Evolutionary conservation across 2,888 invertebrate species (phyloP).

Genomic region (Listrodromus nycthemerus): DNA sequence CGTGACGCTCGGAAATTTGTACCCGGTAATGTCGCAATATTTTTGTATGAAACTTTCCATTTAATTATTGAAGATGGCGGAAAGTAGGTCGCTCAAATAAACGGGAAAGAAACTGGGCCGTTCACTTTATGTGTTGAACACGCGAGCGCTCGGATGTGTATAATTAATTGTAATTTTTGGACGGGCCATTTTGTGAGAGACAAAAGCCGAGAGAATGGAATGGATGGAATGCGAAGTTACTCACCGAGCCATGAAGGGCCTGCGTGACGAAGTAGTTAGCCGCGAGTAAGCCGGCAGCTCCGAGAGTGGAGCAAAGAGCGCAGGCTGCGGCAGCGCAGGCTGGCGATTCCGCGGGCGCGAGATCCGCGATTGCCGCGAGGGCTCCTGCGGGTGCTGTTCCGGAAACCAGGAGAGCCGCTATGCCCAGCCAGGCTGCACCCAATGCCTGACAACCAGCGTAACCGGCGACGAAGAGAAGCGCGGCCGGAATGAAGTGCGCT

Average conservation of each 20-base stretch:
- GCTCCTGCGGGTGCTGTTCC: constrained; percentile 87
- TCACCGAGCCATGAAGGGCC: constrained; percentile 87
- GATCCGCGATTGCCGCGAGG: constrained; percentile 87
- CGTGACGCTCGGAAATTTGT: no score
- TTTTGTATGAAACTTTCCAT: no score
- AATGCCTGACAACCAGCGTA: constrained; percentile 87
- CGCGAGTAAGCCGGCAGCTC: constrained; percentile 86
- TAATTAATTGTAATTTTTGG: background rate
- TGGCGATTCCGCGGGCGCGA: constrained; percentile 85
- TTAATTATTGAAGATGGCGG: no score
- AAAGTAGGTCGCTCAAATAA: no score
- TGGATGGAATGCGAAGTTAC: constrained; percentile 62
- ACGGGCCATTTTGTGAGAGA: background rate
- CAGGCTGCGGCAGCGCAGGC: constrained; percentile 83
- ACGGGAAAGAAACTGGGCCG: no score
- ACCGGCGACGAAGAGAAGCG: constrained; percentile 87
- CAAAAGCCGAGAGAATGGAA: background rate
- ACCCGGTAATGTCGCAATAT: no score
- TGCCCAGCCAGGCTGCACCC: constrained; percentile 86
- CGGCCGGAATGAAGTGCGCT: constrained; percentile 87
- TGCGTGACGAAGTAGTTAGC: constrained; percentile 87
- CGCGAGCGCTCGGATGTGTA: background rate
- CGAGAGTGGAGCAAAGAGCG: constrained; percentile 86
- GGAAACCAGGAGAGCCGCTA: constrained; percentile 86
- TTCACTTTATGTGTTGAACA: background rate